These are phyloP conservation scores for Agonopterix subpropinquella DNA, from an alignment of 2,888 invertebrate genomes.

Conservation along the genomic window DNA sequence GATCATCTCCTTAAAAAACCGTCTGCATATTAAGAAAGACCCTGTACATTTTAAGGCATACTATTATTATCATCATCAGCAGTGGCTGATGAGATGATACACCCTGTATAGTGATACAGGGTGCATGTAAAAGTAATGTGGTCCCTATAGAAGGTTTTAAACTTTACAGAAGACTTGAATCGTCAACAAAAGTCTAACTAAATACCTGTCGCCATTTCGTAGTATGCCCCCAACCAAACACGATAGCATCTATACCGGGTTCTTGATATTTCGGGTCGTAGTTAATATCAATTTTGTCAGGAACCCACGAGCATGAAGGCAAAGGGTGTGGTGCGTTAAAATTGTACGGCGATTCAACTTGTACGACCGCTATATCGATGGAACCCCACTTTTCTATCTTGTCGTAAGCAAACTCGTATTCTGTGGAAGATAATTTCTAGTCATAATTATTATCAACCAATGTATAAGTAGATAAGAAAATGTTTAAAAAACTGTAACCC, in stretches of 20 bases:
- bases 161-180: no score
- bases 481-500: no score
- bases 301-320: constrained; percentile 10
- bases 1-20: no score
- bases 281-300: constrained; percentile 15
- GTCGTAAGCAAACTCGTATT: background rate
- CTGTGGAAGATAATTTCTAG: background rate
- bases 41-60: no score
- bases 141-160: no score
- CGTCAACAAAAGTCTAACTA: background rate
- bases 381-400: constrained; percentile 28
- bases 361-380: constrained; percentile 37
- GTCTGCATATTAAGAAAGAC: no score
- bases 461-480: no score
- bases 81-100: no score
- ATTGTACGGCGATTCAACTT: constrained; percentile 33
- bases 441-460: no score
- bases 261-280: constrained; percentile 15
- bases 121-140: no score
- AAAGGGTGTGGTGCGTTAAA: constrained; percentile 6
- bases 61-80: no score
- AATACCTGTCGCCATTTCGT: constrained; percentile 24
- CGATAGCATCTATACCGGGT: constrained; percentile 14
- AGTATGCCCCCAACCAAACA: constrained; percentile 25
- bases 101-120: no score